Evolutionary conservation across 2,888 invertebrate species (phyloP), one percentile per base, ranked within the genome.

Genomic region (Lamproptera curius): DNA sequence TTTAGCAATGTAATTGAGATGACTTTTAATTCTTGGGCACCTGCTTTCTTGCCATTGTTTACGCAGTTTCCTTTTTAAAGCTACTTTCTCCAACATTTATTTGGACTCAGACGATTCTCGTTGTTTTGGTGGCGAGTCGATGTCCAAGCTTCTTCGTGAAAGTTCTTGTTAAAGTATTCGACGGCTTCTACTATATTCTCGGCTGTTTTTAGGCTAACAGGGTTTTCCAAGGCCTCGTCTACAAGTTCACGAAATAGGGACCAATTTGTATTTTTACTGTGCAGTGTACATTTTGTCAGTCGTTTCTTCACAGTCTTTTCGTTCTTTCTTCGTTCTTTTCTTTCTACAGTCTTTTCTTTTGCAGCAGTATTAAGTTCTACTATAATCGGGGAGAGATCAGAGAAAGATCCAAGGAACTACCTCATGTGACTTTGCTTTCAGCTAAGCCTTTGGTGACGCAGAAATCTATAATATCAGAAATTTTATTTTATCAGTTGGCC

Each of bases 111-210:
- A 43, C 23, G 8, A 16, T 39, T n/a, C 26, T 13, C 17, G 38
- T 38, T 43, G 39, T 43, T 8, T 6, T 2, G 33, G 37, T 48
- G 0, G 38, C 11, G 11, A 16, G 4, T 15, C 2, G 14, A 16
- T 33, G 16, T 42, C 38, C 45, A 45, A 9, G 45, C 38, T 38
- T 38, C n/a, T n/a, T n/a, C n/a, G n/a, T n/a, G n/a, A 6, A 45
- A 13, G 11, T 26, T 16, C 23, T n/a, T n/a, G n/a, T n/a, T n/a
- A n/a, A n/a, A n/a, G n/a, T n/a, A n/a, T n/a, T n/a, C n/a, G n/a
- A n/a, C n/a, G n/a, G n/a, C n/a, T n/a, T n/a, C n/a, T n/a, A n/a
- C n/a, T n/a, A n/a, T n/a, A n/a, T n/a, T n/a, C n/a, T n/a, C n/a
- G n/a, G n/a, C n/a, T n/a, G n/a, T n/a, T n/a, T n/a, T n/a, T n/a